phyloP scores from a whole-genome alignment of 2,113 vertebrate species.

The Pardalotus punctatus region DNA sequence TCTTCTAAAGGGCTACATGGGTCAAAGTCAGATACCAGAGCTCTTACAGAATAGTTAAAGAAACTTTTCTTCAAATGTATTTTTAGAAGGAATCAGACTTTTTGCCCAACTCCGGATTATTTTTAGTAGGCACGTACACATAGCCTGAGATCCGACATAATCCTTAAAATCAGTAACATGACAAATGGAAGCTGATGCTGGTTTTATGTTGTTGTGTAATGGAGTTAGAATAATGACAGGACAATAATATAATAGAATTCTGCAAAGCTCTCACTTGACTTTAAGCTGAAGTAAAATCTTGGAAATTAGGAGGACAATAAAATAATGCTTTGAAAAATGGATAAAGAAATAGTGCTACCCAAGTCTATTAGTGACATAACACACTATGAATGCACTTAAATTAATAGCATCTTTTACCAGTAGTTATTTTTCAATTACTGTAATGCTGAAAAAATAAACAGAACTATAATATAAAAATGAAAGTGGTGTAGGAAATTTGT shows the following conservation, averaged over 20 bases:
- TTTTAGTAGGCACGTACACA: conserved; percentile 39
- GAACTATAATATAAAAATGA: conserved; percentile 42
- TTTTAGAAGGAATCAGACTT: background rate
- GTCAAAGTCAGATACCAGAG: background rate
- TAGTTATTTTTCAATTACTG: conserved; percentile 72
- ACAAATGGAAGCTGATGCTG: conserved; percentile 63
- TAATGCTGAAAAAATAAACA: conserved; percentile 70
- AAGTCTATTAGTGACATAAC: conserved; percentile 69
- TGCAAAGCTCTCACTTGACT: conserved; percentile 59
- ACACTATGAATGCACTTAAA: conserved; percentile 71
- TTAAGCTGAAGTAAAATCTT: conserved; percentile 67
- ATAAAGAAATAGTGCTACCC: conserved; percentile 67
- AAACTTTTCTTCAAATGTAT: background rate
- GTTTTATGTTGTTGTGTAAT: conserved; percentile 50
- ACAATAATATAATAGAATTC: conserved; percentile 67
- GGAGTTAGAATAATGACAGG: conserved; percentile 66
- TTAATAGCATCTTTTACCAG: conserved; percentile 74
- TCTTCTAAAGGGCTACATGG: background rate
- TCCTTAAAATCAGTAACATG: conserved; percentile 55
- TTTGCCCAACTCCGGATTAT: conserved; percentile 1
- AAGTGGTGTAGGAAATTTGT: conserved; percentile 33
- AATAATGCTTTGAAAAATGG: conserved; percentile 72
- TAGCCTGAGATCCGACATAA: conserved; percentile 29
- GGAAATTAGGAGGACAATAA: conserved; percentile 69
- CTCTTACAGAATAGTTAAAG: background rate